These are phyloP conservation scores for Neopipo cinnamomea DNA, from an alignment of 2,113 vertebrate species.

Conservation along the genomic window DNA sequence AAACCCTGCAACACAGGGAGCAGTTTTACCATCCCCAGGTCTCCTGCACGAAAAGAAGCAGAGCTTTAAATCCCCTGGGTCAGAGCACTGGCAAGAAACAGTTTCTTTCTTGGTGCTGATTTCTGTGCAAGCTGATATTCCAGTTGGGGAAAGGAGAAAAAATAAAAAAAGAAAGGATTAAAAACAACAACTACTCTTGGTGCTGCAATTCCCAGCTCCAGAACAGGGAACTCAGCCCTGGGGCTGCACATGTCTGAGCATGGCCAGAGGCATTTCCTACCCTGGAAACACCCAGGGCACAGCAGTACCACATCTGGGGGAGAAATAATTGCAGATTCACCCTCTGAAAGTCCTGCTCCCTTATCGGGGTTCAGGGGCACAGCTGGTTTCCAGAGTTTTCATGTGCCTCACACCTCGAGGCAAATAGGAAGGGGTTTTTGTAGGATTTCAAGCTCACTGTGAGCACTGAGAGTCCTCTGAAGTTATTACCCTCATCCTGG, in stretches of 20 bases:
- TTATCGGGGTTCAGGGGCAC: background rate
- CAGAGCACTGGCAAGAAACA: background rate
- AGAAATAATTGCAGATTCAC: too few relatives aligned
- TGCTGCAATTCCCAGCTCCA: background rate
- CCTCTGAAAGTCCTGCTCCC: fast-evolving
- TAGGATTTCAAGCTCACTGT: background rate
- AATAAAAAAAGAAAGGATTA: background rate
- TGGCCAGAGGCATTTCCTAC: fast-evolving
- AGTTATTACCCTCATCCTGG: fast-evolving
- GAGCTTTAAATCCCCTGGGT: background rate
- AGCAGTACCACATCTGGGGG: background rate
- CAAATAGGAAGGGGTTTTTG: background rate
- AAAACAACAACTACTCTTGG: background rate
- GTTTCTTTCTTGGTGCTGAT: background rate
- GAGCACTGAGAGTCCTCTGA: background rate
- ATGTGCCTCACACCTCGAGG: fast-evolving
- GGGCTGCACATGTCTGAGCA: background rate
- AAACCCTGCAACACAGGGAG: fast-evolving
- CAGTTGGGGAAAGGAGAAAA: background rate
- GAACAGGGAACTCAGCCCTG: background rate
- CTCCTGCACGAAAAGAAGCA: background rate
- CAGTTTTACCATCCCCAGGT: background rate
- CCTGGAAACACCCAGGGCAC: background rate
- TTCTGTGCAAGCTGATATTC: background rate
- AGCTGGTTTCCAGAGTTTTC: background rate